Evolutionary conservation across 2,888 invertebrate species (phyloP).

Genomic region (Lepidocyrtinus sp.): DNA sequence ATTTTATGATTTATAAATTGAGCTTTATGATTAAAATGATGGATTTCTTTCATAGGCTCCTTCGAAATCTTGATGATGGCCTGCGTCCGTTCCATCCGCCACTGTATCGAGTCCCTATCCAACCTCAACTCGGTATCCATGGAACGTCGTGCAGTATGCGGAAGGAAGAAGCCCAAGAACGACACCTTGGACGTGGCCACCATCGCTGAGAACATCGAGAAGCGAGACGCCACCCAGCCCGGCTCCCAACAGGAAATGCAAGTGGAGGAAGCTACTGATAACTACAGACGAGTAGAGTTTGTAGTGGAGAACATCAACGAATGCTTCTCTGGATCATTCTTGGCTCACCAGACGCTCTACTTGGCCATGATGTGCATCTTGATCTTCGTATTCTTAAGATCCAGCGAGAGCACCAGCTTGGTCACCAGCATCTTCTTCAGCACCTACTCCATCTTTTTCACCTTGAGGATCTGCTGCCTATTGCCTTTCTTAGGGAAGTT

Average conservation of each 20-base stretch:
- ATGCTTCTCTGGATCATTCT: conserved; percentile 67
- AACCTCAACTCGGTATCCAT: conserved; percentile 65
- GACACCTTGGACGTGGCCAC: conserved; percentile 69
- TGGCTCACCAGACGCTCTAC: conserved; percentile 69
- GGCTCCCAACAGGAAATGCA: conserved; percentile 69
- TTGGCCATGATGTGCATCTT: conserved; percentile 69
- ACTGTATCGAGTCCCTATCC: conserved; percentile 66
- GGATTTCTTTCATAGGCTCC: conserved; percentile 49
- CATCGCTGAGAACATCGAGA: conserved; percentile 69
- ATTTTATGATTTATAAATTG: too few species aligned
- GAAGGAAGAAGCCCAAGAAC: conserved; percentile 69
- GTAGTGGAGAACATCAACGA: conserved; percentile 69
- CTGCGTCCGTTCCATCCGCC: conserved; percentile 66
- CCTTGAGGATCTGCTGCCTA: conserved; percentile 67
- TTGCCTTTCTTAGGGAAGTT: conserved; percentile 67
- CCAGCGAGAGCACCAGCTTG: conserved; percentile 63
- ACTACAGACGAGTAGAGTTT: conserved; percentile 67
- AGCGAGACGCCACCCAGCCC: conserved; percentile 68
- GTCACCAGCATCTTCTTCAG: conserved; percentile 68
- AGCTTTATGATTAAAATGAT: neutral
- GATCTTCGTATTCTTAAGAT: conserved; percentile 68
- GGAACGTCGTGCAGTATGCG: conserved; percentile 68
- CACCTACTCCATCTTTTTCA: conserved; percentile 69
- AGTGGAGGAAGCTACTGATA: conserved; percentile 68
- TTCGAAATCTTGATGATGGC: conserved; percentile 69